phyloP scores from a whole-genome alignment of 2,888 invertebrate genomes.

The Morpho achilles region DNA sequence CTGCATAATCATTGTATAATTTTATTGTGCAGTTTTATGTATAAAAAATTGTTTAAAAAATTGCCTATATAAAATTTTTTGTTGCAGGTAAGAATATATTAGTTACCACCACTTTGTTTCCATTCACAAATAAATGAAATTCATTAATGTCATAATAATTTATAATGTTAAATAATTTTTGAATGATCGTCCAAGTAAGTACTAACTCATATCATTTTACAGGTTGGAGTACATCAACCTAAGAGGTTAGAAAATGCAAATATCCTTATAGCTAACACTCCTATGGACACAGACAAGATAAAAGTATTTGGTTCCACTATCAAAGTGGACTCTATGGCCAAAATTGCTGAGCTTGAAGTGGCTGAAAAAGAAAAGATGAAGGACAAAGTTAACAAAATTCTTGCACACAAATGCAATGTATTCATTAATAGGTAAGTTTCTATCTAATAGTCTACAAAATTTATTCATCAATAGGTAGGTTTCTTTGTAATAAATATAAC shows the following conservation, averaged over 20 bases:
- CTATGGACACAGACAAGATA: constrained; percentile 99
- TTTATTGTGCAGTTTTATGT: too few relatives aligned
- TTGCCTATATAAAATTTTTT: too few relatives aligned
- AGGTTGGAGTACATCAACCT: constrained; percentile 97
- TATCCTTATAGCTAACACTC: constrained; percentile 98
- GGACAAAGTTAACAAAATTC: constrained; percentile 97
- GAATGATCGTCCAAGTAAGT: neutral
- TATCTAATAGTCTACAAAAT: too few relatives aligned
- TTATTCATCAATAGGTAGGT: too few relatives aligned
- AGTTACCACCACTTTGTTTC: too few relatives aligned
- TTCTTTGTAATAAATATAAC: too few relatives aligned
- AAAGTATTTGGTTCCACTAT: constrained; percentile 98
- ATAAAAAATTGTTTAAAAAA: too few relatives aligned
- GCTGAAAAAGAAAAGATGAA: constrained; percentile 99
- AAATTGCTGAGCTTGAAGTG: constrained; percentile 97
- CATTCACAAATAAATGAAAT: too few relatives aligned
- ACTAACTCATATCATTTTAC: neutral
- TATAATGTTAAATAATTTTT: neutral
- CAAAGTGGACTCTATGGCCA: constrained; percentile 93
- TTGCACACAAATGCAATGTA: constrained; percentile 96
- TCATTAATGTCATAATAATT: neutral
- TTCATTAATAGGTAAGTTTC: constrained; percentile 92
- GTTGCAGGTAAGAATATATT: too few relatives aligned
- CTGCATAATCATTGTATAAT: too few relatives aligned
- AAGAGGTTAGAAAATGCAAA: constrained; percentile 96